Conservation (phyloP, 1,140 invertebrate species). For the Helicoverpa zea region DNA sequence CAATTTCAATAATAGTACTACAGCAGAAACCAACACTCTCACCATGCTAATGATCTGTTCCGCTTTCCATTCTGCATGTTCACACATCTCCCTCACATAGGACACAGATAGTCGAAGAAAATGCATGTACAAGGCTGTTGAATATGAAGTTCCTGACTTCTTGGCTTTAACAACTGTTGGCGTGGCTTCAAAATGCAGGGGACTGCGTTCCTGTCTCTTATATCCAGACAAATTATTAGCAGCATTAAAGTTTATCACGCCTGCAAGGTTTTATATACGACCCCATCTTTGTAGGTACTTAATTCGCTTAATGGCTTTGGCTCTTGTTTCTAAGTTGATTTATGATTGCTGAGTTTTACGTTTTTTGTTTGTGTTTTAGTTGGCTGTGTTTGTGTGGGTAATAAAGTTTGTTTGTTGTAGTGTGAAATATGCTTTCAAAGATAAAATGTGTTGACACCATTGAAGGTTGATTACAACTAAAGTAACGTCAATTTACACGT, state of each 20-base stretch:
- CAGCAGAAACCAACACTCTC: too few relatives aligned
- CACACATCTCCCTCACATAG: neutral
- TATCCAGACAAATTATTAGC: constrained; percentile 12
- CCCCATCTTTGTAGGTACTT: constrained; percentile 4
- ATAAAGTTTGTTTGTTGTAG: too few relatives aligned
- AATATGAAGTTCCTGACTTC: constrained; percentile 7
- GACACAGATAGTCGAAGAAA: neutral
- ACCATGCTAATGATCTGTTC: too few relatives aligned
- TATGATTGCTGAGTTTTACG: neutral
- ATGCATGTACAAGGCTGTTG: constrained; percentile 5
- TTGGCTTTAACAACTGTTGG: constrained; percentile 34
- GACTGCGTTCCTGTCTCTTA: neutral
- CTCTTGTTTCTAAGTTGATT: neutral
- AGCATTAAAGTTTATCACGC: constrained; percentile 21
- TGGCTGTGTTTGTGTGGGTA: neutral
- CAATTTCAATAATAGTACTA: too few relatives aligned
- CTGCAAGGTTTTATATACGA: constrained; percentile 2
- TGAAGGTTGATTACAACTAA: too few relatives aligned
- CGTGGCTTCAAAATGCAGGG: constrained; percentile 13
- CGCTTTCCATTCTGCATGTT: too few relatives aligned
- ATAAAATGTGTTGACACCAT: too few relatives aligned
- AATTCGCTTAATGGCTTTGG: constrained; percentile 7
- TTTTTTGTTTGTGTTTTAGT: neutral
- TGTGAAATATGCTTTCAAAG: too few relatives aligned
- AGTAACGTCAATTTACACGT: too few relatives aligned